Evolutionary conservation across 2,888 invertebrate genomes (phyloP).

Genomic region (Venusia cambrica): DNA sequence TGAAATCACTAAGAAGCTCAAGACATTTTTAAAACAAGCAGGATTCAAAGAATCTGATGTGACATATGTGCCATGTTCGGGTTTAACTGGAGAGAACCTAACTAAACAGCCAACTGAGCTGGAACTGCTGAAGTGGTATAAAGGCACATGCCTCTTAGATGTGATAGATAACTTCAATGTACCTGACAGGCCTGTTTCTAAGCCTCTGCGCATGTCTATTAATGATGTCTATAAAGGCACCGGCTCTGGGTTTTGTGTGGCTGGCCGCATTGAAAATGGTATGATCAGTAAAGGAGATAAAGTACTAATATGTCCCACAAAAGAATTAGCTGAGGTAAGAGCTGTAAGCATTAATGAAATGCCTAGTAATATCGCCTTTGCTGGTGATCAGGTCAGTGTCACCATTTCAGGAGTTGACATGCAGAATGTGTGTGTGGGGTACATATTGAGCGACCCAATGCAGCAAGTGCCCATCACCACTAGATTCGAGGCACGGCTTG

Average conservation of each 20-base stretch:
- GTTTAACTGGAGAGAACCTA: constrained; percentile 97
- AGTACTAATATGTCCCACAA: constrained; percentile 91
- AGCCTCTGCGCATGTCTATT: constrained; percentile 95
- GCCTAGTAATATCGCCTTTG: constrained; percentile 88
- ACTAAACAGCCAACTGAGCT: constrained; percentile 84
- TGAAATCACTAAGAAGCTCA: constrained; percentile 92
- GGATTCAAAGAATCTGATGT: constrained; percentile 94
- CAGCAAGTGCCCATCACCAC: constrained; percentile 90
- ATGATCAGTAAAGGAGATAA: constrained; percentile 92
- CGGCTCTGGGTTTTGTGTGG: constrained; percentile 93
- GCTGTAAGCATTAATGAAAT: constrained; percentile 87
- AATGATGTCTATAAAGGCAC: constrained; percentile 97
- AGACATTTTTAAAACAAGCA: constrained; percentile 91
- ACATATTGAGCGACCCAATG: constrained; percentile 91
- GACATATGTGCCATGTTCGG: constrained; percentile 96
- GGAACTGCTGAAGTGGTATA: constrained; percentile 87
- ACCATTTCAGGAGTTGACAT: constrained; percentile 91
- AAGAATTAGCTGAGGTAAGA: constrained; percentile 91
- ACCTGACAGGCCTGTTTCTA: constrained; percentile 92
- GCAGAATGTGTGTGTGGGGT: constrained; percentile 92
- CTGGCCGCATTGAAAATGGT: constrained; percentile 96
- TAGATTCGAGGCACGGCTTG: constrained; percentile 93
- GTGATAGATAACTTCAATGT: constrained; percentile 94
- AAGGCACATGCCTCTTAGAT: constrained; percentile 90
- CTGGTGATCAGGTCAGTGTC: constrained; percentile 95